Conservation (phyloP, 64 coral and sea anemone species). For the Porites australiensis region DNA sequence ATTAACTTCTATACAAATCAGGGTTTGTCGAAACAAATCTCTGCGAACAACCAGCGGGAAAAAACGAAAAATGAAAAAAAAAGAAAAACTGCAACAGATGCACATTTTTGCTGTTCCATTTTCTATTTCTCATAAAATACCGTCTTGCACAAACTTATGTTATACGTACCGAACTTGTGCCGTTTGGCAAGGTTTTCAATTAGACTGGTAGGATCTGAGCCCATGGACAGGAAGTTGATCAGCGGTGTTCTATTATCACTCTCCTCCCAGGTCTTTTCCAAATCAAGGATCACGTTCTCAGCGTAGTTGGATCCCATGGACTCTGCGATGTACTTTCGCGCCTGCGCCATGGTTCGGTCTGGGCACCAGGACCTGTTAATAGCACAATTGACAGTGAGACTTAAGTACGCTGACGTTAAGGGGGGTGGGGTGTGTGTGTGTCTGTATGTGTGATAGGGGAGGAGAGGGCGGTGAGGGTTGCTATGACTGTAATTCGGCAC, state of each 20-base stretch:
- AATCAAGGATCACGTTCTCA: conserved; percentile 95
- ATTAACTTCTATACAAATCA: not conserved
- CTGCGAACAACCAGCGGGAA: no score
- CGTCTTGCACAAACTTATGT: not conserved
- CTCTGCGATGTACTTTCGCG: conserved; percentile 96
- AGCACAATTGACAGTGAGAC: not conserved
- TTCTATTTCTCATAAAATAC: not conserved
- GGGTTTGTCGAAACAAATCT: no score
- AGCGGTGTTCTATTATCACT: conserved; percentile 90
- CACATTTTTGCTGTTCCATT: not conserved
- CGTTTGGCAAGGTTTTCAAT: conserved; percentile 91
- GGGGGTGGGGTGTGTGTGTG: not conserved
- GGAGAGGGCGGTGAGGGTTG: no score
- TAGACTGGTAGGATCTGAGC: conserved; percentile 91
- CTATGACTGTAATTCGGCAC: no score
- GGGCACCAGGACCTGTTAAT: conserved; percentile 91
- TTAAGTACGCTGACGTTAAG: not conserved
- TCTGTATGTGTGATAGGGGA: no score
- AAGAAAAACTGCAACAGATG: no score
- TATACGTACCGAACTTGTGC: conserved; percentile 90
- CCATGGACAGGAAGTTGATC: conserved; percentile 96
- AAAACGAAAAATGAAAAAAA: no score
- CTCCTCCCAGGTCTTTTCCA: conserved; percentile 98
- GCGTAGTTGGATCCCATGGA: conserved; percentile 84
- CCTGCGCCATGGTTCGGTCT: conserved; percentile 97